Evolutionary conservation across 2,113 vertebrate genomes (phyloP).

Genomic region (Phocoena phocoena): DNA sequence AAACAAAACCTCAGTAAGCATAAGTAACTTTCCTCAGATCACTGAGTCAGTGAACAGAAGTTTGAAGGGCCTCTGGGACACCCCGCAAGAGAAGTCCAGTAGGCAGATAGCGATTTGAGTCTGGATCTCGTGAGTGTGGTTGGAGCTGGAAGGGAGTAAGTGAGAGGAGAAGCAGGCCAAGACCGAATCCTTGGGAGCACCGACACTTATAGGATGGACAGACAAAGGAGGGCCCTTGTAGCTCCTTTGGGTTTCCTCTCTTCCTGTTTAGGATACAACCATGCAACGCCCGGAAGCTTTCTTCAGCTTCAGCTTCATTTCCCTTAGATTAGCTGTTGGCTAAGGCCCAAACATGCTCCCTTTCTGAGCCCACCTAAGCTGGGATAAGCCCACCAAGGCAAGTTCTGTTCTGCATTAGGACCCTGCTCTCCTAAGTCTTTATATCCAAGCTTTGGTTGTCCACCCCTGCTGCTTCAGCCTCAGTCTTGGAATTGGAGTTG

Average conservation of each 20-base stretch:
- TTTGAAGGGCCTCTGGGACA: not conserved
- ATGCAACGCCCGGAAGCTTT: not conserved
- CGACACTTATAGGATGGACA: not conserved
- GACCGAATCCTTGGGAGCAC: too few species aligned
- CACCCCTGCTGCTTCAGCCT: not conserved
- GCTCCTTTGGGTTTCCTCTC: not conserved
- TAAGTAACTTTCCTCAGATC: not conserved
- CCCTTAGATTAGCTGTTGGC: not conserved
- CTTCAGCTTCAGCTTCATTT: not conserved
- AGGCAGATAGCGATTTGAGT: not conserved
- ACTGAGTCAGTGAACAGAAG: not conserved
- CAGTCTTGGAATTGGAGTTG: not conserved
- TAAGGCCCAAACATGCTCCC: not conserved
- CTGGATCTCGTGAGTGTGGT: not conserved
- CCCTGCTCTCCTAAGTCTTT: not conserved
- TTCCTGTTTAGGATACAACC: not conserved
- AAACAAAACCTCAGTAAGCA: not conserved
- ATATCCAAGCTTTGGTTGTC: not conserved
- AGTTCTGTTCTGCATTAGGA: not conserved
- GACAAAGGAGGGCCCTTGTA: not conserved
- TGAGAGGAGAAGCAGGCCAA: not conserved
- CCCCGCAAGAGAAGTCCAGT: not conserved
- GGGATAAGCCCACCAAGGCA: not conserved
- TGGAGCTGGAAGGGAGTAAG: not conserved
- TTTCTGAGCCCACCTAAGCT: not conserved